Evolutionary conservation across 2,888 invertebrate genomes (phyloP), one percentile per base, ranked within the genome.

Genomic region (Cephus rjabovi): DNA sequence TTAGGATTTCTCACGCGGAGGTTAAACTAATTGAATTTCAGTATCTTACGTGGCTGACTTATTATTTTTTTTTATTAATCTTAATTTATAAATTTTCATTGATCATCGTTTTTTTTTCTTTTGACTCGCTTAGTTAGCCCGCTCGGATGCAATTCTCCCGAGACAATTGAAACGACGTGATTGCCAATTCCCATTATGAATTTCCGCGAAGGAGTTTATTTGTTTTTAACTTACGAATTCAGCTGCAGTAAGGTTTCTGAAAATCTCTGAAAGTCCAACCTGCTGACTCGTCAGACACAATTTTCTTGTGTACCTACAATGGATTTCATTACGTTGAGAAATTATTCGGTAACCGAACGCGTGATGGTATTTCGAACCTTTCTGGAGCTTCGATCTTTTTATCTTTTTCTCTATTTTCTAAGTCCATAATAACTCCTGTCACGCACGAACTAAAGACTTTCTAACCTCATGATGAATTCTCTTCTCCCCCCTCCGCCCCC

Each of bases 381-480:
- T 33, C 75, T 69, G 75, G 33, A 77, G 79, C 74, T 78, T 80
- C 80, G 75, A 77, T 78, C 79, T 77, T 75, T 74, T 74, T 34
- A 77, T 75, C 80, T 76, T 75, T 74, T 74, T 35, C 70, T 77
- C 68, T 75, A 74, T 73, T 70, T 77, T 33, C 74, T 35, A 56
- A 56, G 9, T 56, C 56, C 9, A 81, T 84, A 82, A 82, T 80
- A 79, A 81, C 80, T 82, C 83, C 76, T 82, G 77, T 81, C 82
- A 79, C 81, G 78, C 82, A 80, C 82, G 83, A 79, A 79, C 80
- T 81, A 82, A 82, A 84, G 79, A 81, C 83, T 79, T 80, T 30
- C 56, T 56, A 56, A 78, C 81, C 76, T 79, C 75, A 70, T 74
- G 70, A 69, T 79, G 79, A 83, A 77, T 77, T 82, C 80, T 79